Base-by-base conservation (phyloP, 1,140 invertebrate genomes). In the Lepidurus packardi region DNA sequence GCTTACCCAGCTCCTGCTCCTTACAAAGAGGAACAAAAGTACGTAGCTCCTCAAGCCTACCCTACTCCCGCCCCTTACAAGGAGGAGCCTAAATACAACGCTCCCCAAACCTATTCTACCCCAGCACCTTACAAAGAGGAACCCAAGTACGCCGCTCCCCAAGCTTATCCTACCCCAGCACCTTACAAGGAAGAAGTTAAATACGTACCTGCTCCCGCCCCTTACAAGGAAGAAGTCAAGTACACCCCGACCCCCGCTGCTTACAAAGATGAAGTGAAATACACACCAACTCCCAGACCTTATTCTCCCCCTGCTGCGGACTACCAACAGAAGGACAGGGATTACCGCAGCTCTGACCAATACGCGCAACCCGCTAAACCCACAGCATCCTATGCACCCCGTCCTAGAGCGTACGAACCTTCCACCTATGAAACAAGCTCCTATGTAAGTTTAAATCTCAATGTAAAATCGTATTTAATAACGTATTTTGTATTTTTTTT, bases 371-470 rank as follows among this genome's bases (percentile, higher is more conserved):
- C 74, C 9, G 74, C 24, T 21, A n/a, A 75, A 42, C 24, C 74
- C n/a, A 7, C 74, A 13, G 11, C 2, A 75, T 7, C n/a, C n/a
- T 75, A 75, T 24, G 53, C 21, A n/a, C 6, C 53, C 8, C 53
- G 53, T 21, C 74, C 74, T 44, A 75, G 25, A 44, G 4, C 4
- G 24, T 77, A 77, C 4, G 75, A 77, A 45, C 34, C 16, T 21
- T 45, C 75, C 16, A 77, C 43, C 44, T 34, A 42, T 47, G 75
- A 43, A 77, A 77, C 34, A 41, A 42, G 11, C 42, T 75, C 5
- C 11, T 16, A 8, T 45, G 16, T 13, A 44, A 44, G 16, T 25
- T 6, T 41, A 45, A 77, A 45, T 25, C 43, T 8, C 34, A 34
- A 34, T 4, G 34, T 13, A 65, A 9, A 65, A 16, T 65, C 13